A percentile compares a stretch with the other conserved stretches of the same genome.
Conservation (phyloP, 2,888 invertebrate species). For the Diogma glabrata region DNA sequence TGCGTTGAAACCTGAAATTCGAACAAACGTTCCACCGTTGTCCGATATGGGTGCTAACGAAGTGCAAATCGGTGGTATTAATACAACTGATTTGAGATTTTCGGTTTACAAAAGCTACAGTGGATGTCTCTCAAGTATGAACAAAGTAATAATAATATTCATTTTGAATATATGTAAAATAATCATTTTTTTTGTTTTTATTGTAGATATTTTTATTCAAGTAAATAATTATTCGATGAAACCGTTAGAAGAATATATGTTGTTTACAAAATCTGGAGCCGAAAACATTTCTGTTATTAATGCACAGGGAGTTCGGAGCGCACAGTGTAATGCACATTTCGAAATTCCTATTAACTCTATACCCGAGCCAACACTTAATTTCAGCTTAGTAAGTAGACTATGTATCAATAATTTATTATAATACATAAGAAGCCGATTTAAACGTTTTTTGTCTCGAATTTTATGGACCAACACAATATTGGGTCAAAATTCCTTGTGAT, state of each 20-base stretch:
- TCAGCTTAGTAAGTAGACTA: constrained; percentile 41
- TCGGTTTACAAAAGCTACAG: constrained; percentile 76
- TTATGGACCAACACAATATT: too few species aligned
- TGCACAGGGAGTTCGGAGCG: constrained; percentile 73
- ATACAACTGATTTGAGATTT: constrained; percentile 70
- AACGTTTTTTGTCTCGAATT: too few species aligned
- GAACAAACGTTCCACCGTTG: constrained; percentile 52
- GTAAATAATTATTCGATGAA: constrained; percentile 74
- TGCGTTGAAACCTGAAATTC: constrained; percentile 52
- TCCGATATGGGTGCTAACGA: constrained; percentile 60
- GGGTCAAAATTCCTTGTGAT: too few species aligned
- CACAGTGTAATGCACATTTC: constrained; percentile 73
- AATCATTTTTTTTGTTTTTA: constrained; percentile 13
- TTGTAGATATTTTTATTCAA: constrained; percentile 70
- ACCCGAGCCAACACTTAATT: constrained; percentile 45
- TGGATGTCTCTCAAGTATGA: constrained; percentile 86
- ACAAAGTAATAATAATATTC: too few species aligned
- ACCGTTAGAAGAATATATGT: constrained; percentile 82
- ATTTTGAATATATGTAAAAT: not conserved
- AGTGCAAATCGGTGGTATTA: constrained; percentile 77
- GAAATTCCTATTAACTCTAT: constrained; percentile 47
- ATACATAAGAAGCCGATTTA: too few species aligned
- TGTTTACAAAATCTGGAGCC: constrained; percentile 73
- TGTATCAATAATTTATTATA: too few species aligned
- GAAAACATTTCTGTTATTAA: constrained; percentile 80